These are phyloP conservation scores for Delia radicum DNA, from an alignment of 1,140 invertebrate genomes.

Conservation along the genomic window DNA sequence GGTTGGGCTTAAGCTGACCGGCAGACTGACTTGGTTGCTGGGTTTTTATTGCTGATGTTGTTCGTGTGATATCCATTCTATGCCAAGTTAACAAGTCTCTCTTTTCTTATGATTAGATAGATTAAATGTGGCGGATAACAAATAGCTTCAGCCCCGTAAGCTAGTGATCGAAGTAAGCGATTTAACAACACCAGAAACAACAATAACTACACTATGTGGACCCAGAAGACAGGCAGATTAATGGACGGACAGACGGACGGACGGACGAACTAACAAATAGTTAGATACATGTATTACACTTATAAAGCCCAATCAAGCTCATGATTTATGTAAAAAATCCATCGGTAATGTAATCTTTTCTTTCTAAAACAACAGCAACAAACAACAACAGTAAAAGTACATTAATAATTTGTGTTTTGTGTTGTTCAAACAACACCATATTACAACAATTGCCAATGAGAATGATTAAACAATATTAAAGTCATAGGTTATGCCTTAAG, in stretches of 20 bases:
- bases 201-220: no score
- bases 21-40: background rate
- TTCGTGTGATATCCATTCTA: background rate
- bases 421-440: background rate
- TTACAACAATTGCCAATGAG: background rate
- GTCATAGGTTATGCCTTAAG: background rate
- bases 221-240: background rate
- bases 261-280: background rate
- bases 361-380: background rate
- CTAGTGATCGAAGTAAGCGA: background rate
- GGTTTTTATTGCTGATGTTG: background rate
- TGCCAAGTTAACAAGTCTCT: background rate
- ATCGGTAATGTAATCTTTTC: slow-evolving; percentile 7
- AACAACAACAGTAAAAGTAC: background rate
- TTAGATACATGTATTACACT: background rate
- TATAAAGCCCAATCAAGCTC: slow-evolving; percentile 9
- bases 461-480: background rate
- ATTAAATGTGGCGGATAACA: slow-evolving; percentile 12
- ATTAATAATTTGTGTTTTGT: background rate
- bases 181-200: background rate
- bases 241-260: background rate
- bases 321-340: slow-evolving; percentile 11
- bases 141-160: slow-evolving; percentile 19
- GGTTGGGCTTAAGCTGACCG: background rate
- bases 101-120: slow-evolving; percentile 5